phyloP scores from a whole-genome alignment of 2,113 vertebrate species.

The Trinectes maculatus region DNA sequence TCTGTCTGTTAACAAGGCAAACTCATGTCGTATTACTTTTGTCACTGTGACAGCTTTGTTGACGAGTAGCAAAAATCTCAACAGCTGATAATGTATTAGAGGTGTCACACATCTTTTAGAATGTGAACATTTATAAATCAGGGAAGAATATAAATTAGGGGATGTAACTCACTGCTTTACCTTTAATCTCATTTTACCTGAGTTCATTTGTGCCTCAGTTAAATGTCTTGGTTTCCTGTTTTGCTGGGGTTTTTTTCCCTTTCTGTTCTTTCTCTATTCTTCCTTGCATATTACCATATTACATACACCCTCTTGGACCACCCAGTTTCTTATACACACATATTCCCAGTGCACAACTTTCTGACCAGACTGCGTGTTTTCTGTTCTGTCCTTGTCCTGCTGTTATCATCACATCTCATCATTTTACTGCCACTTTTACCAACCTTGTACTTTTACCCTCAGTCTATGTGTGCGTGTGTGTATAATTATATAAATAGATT shows the following conservation, averaged over 20 bases:
- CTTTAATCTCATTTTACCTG: constrained; percentile 16
- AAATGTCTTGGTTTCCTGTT: constrained; percentile 15
- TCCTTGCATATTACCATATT: constrained; percentile 13
- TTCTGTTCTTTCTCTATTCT: constrained; percentile 16
- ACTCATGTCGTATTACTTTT: too few relatives aligned
- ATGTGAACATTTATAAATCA: not conserved
- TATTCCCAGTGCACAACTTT: constrained; percentile 13
- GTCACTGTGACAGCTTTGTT: not conserved
- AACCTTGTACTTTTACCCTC: constrained; percentile 25
- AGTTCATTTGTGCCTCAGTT: constrained; percentile 46
- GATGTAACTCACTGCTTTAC: not conserved
- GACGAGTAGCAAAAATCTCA: not conserved
- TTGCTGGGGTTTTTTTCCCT: not conserved
- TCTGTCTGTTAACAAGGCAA: not conserved
- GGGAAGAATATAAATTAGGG: too few relatives aligned
- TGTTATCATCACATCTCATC: constrained; percentile 24
- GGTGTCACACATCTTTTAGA: too few relatives aligned
- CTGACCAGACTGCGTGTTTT: constrained; percentile 41
- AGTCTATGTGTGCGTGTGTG: constrained; percentile 19
- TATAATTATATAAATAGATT: too few relatives aligned
- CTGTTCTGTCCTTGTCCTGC: constrained; percentile 31
- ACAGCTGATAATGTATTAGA: not conserved
- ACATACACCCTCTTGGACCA: constrained; percentile 3
- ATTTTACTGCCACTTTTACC: constrained; percentile 41
- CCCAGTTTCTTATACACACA: constrained; percentile 22